These are phyloP conservation scores for Oryzias javanicus DNA, from an alignment of 2,113 vertebrate species.

Conservation along the genomic window DNA sequence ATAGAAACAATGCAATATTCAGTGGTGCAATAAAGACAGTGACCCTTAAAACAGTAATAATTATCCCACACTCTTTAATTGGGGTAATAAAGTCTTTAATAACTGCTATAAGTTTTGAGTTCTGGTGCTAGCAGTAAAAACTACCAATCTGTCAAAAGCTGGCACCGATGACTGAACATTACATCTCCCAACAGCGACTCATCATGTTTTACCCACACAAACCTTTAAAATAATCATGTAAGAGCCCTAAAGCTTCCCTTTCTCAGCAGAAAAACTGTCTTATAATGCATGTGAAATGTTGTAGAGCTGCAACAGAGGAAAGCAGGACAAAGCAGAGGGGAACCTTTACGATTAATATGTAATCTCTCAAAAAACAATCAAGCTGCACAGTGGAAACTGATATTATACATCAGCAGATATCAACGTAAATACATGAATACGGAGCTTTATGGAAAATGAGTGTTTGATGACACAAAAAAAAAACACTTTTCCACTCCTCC, in stretches of 20 bases:
- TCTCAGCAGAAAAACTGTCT: conserved; percentile 6
- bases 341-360: too few relatives aligned
- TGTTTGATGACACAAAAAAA: not conserved
- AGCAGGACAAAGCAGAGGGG: too few relatives aligned
- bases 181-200: conserved; percentile 48
- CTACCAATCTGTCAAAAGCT: conserved; percentile 56
- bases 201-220: not conserved
- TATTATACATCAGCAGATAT: too few relatives aligned
- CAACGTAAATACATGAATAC: conserved; percentile 4
- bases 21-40: conserved; percentile 46
- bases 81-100: conserved; percentile 63
- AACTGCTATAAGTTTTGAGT: conserved; percentile 60
- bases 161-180: conserved; percentile 51
- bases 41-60: conserved; percentile 44
- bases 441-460: conserved; percentile 10
- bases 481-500: not conserved
- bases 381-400: too few relatives aligned
- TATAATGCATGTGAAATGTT: not conserved
- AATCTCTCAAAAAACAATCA: too few relatives aligned
- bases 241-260: not conserved
- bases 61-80: conserved; percentile 66
- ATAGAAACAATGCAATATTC: conserved; percentile 30
- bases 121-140: conserved; percentile 41
- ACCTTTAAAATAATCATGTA: not conserved
- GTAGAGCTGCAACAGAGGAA: too few relatives aligned